Percentiles rank a stretch among this genome's conserved stretches.
phyloP scores from a whole-genome alignment of 2,888 invertebrate species.

The Hoplodrina ambigua region DNA sequence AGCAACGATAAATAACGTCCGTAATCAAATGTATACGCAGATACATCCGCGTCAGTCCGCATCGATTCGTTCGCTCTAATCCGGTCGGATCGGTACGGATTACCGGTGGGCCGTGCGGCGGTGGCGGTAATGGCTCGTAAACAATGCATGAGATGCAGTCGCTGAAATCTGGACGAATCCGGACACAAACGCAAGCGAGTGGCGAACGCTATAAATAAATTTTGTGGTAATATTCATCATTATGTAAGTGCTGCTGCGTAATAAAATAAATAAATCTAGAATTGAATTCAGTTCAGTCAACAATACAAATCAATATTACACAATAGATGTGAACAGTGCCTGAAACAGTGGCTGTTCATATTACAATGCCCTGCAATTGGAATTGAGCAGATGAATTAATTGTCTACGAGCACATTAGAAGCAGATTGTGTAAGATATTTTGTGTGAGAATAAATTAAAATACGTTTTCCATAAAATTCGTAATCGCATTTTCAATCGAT shows the following conservation, averaged over 20 bases:
- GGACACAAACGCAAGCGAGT: constrained; percentile 7
- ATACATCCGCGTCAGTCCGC: constrained; percentile 26
- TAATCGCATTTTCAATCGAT: constrained; percentile 29
- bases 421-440: not conserved
- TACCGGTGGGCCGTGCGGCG: constrained; percentile 3
- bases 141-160: constrained; percentile 45
- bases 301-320: not conserved
- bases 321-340: not conserved
- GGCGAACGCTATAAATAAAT: constrained; percentile 10
- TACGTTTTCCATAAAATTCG: constrained; percentile 16
- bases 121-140: constrained; percentile 32
- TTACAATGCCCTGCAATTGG: constrained; percentile 3
- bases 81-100: constrained; percentile 20
- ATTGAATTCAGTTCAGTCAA: not conserved
- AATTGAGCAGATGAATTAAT: constrained; percentile 21
- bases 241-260: too few species aligned
- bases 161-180: constrained; percentile 7
- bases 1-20: constrained; percentile 34
- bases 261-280: not conserved
- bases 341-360: not conserved
- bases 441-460: constrained; percentile 27
- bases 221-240: not conserved
- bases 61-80: constrained; percentile 18
- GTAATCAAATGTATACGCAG: constrained; percentile 33
- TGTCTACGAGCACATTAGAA: constrained; percentile 21